These are phyloP conservation scores for Deroplatys truncata DNA, from an alignment of 2,888 invertebrate genomes.

Conservation along the genomic window DNA sequence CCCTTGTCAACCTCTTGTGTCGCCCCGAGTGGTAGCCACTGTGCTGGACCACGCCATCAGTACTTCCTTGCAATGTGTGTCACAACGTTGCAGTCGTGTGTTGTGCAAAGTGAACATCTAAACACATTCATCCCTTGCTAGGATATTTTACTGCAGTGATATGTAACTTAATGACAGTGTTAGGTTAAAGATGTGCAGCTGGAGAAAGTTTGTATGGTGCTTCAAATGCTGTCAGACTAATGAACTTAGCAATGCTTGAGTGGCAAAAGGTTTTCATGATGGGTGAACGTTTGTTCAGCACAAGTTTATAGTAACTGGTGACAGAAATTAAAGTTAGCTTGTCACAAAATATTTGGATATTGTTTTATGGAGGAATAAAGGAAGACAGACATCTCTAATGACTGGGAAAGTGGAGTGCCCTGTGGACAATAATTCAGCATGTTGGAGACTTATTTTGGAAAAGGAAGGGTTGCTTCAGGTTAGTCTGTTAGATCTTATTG, in stretches of 20 bases:
- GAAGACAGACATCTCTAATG: constrained; percentile 16
- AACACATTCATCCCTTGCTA: too few relatives aligned
- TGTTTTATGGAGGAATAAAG: not conserved
- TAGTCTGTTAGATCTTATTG: not conserved
- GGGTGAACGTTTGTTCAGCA: too few relatives aligned
- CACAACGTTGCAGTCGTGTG: not conserved
- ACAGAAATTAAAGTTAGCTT: too few relatives aligned
- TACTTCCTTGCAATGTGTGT: constrained; percentile 12
- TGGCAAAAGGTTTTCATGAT: too few relatives aligned
- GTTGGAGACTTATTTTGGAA: constrained; percentile 30
- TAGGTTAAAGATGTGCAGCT: not conserved
- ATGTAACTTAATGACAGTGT: not conserved
- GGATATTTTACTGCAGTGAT: not conserved
- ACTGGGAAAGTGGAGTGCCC: constrained; percentile 26
- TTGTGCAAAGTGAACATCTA: not conserved
- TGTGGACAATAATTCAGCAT: constrained; percentile 28
- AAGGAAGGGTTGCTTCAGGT: constrained; percentile 31
- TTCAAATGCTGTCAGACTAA: not conserved
- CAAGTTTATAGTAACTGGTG: too few relatives aligned
- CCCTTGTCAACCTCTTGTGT: constrained; percentile 16
- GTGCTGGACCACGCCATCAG: constrained; percentile 3
- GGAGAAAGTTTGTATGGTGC: not conserved
- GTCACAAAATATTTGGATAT: not conserved
- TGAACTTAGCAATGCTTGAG: too few relatives aligned
- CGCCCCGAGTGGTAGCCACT: constrained; percentile 16